Base-by-base conservation (phyloP, 1,140 invertebrate species). In the Alviniconcha marisindica region DNA sequence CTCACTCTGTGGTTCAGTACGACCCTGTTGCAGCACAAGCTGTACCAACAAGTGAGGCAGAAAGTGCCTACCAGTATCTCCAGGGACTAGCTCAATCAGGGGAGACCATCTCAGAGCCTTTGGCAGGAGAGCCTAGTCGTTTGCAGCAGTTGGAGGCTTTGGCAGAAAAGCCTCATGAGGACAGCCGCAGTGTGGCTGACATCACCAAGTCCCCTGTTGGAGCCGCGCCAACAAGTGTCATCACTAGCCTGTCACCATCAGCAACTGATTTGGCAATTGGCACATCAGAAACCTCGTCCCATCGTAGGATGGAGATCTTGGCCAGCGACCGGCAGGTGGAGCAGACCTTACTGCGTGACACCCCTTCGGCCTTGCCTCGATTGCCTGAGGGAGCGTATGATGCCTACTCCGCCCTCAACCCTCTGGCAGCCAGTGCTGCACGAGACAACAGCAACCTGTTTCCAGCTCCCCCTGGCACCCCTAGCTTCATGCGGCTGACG, bases 1-100 rank as follows among this genome's bases (percentile, higher is more conserved):
- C 86, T 48, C 79, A 84, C 76, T 77, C 38, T 36, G 81, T 79
- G 40, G 42, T 44, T 18, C 82, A 82, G 56, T 86, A 82, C 69
- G 82, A 82, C 18, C 81, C 85, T 44, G 83, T 84, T 18, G 83
- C 85, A 15, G 15, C 78, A 18, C 44, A 48, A n/a, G 15, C 73
- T 28, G 40, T 66, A 36, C 78, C 78, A 12, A 60, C 56, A 14
- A 80, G 78, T 44, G 78, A 80, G 33, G 78, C 83, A 90, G 89
- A 73, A 89, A 90, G 74, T 91, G 90, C 85, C 83, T 91, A 90
- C 51, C 88, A 90, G 82, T 90, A 90, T 73, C 81, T 90, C 15
- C 89, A 90, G 77, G 82, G 77, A 63, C 83, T 84, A 42, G 83
- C 83, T 44, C 44, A 81, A 33, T 24, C 82, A 80, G 56, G 79